Percentiles rank a stretch among this genome's conserved stretches.
These are phyloP conservation scores for Turdus rufiventris DNA, from an alignment of 2,113 vertebrate genomes.

Conservation along the genomic window DNA sequence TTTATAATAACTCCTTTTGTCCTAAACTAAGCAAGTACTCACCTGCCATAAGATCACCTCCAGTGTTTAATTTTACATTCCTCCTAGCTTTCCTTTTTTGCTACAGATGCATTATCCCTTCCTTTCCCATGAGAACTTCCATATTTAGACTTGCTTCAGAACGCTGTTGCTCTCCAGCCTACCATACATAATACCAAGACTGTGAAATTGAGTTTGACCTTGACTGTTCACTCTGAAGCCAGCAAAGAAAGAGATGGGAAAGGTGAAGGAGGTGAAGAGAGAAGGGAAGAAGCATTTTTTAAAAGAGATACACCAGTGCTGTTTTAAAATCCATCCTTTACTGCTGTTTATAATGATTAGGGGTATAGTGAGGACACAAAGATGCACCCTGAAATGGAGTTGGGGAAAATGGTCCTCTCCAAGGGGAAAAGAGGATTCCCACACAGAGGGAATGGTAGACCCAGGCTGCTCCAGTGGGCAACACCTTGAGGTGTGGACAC, in stretches of 20 bases:
- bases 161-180: constrained; percentile 33
- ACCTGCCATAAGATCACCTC: neutral
- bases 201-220: neutral
- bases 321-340: neutral
- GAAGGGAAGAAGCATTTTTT: neutral
- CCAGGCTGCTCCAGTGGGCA: neutral
- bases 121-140: neutral
- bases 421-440: neutral
- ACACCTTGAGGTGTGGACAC: neutral
- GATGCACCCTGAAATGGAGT: neutral
- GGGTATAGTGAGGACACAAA: neutral
- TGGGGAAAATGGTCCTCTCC: neutral
- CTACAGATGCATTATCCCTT: neutral
- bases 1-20: neutral
- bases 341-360: neutral
- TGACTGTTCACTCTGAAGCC: neutral
- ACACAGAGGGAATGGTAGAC: neutral
- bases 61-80: neutral
- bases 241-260: neutral
- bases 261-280: neutral
- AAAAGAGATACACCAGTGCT: neutral
- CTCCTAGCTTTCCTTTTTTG: neutral
- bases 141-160: constrained; percentile 3
- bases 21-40: neutral
- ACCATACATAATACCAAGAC: neutral